Conservation (phyloP, 23 tunicate genomes). For the Trididemnum nubilum region DNA sequence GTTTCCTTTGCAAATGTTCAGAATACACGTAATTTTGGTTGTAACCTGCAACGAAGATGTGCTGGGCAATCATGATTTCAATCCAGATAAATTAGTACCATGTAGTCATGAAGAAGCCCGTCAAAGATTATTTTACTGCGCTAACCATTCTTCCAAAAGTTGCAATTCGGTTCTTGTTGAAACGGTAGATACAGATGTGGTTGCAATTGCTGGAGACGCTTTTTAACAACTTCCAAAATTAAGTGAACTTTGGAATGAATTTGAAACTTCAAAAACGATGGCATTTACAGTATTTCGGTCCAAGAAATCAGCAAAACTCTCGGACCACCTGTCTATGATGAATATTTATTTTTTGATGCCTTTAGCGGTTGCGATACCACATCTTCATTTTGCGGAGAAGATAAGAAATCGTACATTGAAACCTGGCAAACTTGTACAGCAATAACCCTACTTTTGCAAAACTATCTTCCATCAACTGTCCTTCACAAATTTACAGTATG, state of each 20-base stretch:
- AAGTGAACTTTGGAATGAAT: not conserved
- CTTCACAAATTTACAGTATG: not conserved
- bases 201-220: not conserved
- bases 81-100: not conserved
- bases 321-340: not conserved
- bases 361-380: slow-evolving; percentile 2
- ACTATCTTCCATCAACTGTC: not conserved
- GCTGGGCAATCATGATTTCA: no score
- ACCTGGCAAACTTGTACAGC: not conserved
- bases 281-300: not conserved
- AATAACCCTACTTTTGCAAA: not conserved
- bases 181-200: not conserved
- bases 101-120: not conserved
- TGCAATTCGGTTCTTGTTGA: not conserved
- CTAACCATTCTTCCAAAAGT: not conserved
- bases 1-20: no score
- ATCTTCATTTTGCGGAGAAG: not conserved
- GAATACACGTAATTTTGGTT: no score
- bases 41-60: no score
- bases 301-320: not conserved
- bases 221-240: not conserved
- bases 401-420: not conserved
- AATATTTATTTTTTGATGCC: not conserved
- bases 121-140: not conserved
- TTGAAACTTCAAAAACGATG: not conserved